These are phyloP conservation scores for Mareca penelope DNA, from an alignment of 2,797 vertebrate genomes.

Conservation along the genomic window DNA sequence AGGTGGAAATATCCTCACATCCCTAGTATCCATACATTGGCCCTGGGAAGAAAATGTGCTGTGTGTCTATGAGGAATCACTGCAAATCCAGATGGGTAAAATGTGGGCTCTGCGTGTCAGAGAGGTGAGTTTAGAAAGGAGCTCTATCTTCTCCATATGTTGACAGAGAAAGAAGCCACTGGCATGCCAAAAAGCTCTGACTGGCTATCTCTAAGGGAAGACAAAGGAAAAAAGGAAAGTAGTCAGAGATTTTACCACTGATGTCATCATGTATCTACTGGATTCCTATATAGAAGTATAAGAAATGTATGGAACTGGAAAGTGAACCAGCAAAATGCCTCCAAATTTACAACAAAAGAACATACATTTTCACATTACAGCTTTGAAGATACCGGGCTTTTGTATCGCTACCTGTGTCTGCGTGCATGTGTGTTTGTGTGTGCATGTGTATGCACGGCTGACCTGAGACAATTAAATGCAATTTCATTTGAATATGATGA, in stretches of 20 bases:
- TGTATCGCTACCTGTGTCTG: background rate
- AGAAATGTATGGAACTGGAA: background rate
- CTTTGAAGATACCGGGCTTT: background rate
- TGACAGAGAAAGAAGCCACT: constrained; percentile 14
- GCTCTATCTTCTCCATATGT: constrained; percentile 26
- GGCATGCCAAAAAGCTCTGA: constrained; percentile 11
- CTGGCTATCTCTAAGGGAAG: background rate
- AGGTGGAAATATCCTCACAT: background rate
- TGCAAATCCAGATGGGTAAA: constrained; percentile 36
- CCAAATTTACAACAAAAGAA: background rate
- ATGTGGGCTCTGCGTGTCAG: background rate
- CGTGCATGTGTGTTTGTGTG: background rate
- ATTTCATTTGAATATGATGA: background rate
- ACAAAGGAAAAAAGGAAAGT: background rate
- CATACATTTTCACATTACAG: background rate
- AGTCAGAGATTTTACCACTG: background rate
- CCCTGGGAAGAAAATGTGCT: background rate
- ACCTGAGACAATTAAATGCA: background rate
- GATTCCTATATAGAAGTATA: background rate
- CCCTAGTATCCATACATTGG: background rate
- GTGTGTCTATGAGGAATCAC: background rate
- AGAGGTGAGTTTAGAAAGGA: background rate
- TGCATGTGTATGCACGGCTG: background rate
- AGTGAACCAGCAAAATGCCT: background rate
- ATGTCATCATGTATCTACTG: background rate